Conservation (phyloP, 2,888 invertebrate genomes). For the Biston stratarius region DNA sequence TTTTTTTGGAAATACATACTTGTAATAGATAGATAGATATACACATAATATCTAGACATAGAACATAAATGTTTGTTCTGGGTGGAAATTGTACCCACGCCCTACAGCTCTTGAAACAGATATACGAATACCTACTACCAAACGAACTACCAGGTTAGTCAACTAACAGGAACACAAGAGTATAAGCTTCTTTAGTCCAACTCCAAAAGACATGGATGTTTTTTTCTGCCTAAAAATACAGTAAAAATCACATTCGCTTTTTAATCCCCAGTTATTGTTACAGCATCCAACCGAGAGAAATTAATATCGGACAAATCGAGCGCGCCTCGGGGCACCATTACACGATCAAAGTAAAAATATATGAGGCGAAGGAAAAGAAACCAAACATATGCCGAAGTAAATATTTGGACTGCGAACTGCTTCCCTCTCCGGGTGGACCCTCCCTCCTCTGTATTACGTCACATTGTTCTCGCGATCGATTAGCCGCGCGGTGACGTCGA, state of each 20-base stretch:
- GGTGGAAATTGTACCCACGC: too few relatives aligned
- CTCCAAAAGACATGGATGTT: too few relatives aligned
- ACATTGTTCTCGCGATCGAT: slow-evolving; percentile 83
- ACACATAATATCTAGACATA: too few relatives aligned
- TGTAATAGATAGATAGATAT: too few relatives aligned
- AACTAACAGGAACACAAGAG: too few relatives aligned
- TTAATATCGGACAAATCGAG: slow-evolving; percentile 81
- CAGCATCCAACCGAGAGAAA: slow-evolving; percentile 58
- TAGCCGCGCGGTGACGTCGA: slow-evolving; percentile 75
- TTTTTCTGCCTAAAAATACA: background rate
- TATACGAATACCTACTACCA: too few relatives aligned
- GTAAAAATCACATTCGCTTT: slow-evolving; percentile 13
- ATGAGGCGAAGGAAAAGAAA: slow-evolving; percentile 85
- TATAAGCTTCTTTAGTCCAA: too few relatives aligned
- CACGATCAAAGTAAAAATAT: slow-evolving; percentile 84
- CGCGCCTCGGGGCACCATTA: slow-evolving; percentile 78
- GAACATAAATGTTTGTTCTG: too few relatives aligned
- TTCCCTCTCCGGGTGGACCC: slow-evolving; percentile 55
- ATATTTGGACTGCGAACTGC: slow-evolving; percentile 77
- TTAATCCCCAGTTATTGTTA: slow-evolving; percentile 39
- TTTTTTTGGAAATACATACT: too few relatives aligned
- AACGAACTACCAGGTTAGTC: too few relatives aligned
- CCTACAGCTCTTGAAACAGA: too few relatives aligned
- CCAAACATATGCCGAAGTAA: slow-evolving; percentile 83
- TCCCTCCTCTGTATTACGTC: slow-evolving; percentile 72